phyloP scores from a whole-genome alignment of 2,888 invertebrate species.

The Lepidochitona cinerea region DNA sequence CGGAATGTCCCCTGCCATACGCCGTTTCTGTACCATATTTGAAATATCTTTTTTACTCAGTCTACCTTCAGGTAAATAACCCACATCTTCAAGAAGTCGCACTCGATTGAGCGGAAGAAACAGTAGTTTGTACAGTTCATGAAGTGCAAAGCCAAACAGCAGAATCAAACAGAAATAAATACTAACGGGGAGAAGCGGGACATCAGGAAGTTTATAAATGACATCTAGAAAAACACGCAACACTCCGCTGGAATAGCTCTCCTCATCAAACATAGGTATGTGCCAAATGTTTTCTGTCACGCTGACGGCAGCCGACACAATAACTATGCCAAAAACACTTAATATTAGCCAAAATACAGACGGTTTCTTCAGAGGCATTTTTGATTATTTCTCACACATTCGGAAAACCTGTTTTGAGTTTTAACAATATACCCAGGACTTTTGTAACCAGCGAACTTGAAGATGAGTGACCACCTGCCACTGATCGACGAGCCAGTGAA shows the following conservation, averaged over 20 bases:
- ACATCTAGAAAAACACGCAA: background rate
- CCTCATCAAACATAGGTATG: constrained; percentile 49
- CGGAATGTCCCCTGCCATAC: constrained; percentile 80
- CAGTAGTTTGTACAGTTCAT: constrained; percentile 42
- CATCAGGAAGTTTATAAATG: background rate
- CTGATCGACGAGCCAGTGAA: too few relatives aligned
- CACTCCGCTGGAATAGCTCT: constrained; percentile 44
- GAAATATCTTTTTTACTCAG: constrained; percentile 58
- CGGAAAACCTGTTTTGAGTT: too few relatives aligned
- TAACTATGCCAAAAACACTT: background rate
- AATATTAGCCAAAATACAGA: background rate
- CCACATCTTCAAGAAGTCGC: constrained; percentile 57
- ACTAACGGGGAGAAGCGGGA: background rate
- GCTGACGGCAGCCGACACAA: constrained; percentile 1
- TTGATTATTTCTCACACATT: too few relatives aligned
- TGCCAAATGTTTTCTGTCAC: constrained; percentile 43
- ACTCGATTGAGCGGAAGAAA: constrained; percentile 59
- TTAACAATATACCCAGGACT: too few relatives aligned
- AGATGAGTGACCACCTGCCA: too few relatives aligned
- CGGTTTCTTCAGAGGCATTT: background rate
- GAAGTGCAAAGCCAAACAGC: background rate
- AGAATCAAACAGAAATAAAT: background rate
- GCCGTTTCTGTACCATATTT: constrained; percentile 64
- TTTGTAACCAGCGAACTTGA: too few relatives aligned
- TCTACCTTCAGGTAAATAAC: constrained; percentile 60